Evolutionary conservation across 2,113 vertebrate genomes (phyloP).

Genomic region (Suricata suricatta): DNA sequence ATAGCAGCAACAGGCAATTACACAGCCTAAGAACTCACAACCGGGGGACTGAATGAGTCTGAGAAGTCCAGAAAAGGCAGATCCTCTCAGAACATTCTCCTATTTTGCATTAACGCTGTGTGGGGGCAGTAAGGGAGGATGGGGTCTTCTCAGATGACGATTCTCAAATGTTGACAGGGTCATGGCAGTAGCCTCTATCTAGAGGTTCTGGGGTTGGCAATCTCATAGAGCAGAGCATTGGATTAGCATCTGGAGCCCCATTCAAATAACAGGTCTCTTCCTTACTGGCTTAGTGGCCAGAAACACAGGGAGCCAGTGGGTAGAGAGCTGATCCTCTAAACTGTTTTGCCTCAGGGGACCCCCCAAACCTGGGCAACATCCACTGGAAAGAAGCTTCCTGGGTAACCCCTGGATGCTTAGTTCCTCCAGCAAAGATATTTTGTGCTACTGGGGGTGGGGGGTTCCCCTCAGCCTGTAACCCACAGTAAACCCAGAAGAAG

Average conservation of each 20-base stretch:
- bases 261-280: neutral
- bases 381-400: neutral
- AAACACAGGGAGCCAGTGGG: too few species aligned
- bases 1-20: neutral
- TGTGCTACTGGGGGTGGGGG: neutral
- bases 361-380: neutral
- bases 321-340: neutral
- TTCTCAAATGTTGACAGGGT: neutral
- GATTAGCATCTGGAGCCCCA: neutral
- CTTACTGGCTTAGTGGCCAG: neutral
- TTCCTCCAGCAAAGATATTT: neutral
- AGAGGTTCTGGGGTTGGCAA: neutral
- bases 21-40: neutral
- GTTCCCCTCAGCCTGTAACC: neutral
- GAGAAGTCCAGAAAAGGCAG: neutral
- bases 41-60: neutral
- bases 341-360: neutral
- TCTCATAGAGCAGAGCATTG: neutral
- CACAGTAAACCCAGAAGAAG: neutral
- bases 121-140: neutral
- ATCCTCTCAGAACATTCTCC: neutral
- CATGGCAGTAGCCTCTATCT: neutral
- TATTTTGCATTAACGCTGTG: neutral
- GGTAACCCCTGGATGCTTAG: neutral
- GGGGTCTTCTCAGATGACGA: neutral